phyloP scores from a whole-genome alignment of 2,113 vertebrate species.

The Hyperoodon ampullatus region DNA sequence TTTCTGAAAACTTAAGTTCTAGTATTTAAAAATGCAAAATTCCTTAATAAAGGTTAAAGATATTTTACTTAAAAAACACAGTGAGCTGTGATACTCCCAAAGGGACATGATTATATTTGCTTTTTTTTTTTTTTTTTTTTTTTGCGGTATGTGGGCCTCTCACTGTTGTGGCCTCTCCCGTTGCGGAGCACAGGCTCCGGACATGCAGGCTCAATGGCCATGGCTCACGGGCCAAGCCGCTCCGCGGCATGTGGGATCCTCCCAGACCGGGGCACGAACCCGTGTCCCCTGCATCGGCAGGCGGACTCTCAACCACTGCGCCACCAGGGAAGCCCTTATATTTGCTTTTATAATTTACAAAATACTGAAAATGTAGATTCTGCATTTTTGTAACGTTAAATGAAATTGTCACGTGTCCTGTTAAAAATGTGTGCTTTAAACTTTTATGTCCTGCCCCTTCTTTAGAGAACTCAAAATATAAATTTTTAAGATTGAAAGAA shows the following conservation, averaged over 20 bases:
- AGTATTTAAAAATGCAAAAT: background rate
- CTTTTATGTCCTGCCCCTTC: background rate
- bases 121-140: too few species aligned
- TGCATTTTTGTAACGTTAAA: background rate
- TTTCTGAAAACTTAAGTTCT: background rate
- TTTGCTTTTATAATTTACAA: background rate
- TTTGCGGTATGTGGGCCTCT: too few species aligned
- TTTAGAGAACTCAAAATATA: constrained; percentile 15
- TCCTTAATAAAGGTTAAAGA: background rate
- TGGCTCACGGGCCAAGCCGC: too few species aligned
- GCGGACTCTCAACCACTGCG: too few species aligned
- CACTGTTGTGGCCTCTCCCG: too few species aligned
- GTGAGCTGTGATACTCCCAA: background rate
- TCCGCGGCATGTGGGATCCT: too few species aligned
- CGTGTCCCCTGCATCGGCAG: too few species aligned
- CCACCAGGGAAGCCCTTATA: too few species aligned
- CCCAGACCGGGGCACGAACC: too few species aligned
- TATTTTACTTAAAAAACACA: background rate
- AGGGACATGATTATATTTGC: background rate
- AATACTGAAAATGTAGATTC: background rate
- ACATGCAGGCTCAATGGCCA: too few species aligned
- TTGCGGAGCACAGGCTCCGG: too few species aligned
- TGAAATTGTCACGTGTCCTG: background rate
- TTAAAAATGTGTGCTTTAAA: background rate
- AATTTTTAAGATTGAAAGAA: constrained; percentile 32